A percentile compares a stretch with the other conserved stretches of the same genome.
These are phyloP conservation scores for Andrena fulva DNA, from an alignment of 2,888 invertebrate species.

Conservation along the genomic window DNA sequence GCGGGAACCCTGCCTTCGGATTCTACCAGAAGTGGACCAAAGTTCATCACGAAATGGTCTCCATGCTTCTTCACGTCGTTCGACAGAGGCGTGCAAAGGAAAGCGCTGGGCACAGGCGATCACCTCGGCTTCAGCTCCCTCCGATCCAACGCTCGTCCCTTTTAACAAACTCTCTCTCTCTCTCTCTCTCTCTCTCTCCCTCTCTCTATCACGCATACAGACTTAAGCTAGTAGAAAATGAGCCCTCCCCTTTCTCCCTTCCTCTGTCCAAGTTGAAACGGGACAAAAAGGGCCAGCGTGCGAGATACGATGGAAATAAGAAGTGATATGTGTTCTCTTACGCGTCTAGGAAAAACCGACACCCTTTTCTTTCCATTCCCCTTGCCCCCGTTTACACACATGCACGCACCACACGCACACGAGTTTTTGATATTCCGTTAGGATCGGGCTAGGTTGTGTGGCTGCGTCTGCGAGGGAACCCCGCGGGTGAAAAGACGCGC, in stretches of 20 bases:
- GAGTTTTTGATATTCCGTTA: constrained; percentile 61
- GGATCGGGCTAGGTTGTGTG: constrained; percentile 26
- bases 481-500: not conserved
- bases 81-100: not conserved
- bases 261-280: constrained; percentile 16
- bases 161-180: constrained; percentile 45
- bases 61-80: not conserved
- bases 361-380: constrained; percentile 14
- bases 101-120: not conserved
- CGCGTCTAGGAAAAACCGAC: constrained; percentile 70
- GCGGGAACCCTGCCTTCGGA: not conserved
- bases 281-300: constrained; percentile 59
- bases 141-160: constrained; percentile 74
- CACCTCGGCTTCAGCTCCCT: constrained; percentile 36
- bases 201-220: constrained; percentile 18
- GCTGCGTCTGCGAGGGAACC: constrained; percentile 14
- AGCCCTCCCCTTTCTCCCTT: constrained; percentile 33
- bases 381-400: constrained; percentile 5
- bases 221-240: constrained; percentile 63
- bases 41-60: not conserved
- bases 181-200: constrained; percentile 19
- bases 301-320: constrained; percentile 57
- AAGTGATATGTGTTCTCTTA: constrained; percentile 79
- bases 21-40: not conserved
- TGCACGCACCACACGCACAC: constrained; percentile 30